Evolutionary conservation across 2,888 invertebrate species (phyloP).

Genomic region (Callyntrura sp.): DNA sequence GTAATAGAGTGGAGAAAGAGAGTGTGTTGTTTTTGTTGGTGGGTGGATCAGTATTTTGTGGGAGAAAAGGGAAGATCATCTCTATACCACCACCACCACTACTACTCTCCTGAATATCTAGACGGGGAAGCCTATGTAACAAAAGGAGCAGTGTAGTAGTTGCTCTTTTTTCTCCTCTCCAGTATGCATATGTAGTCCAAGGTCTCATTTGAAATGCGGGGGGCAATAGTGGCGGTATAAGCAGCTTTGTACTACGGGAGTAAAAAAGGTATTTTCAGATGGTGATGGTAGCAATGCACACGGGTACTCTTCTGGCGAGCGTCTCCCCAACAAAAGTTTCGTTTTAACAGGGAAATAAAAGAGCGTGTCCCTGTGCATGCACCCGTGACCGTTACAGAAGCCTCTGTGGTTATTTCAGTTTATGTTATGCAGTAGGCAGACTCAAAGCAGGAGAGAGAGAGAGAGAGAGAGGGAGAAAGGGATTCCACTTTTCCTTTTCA

Average conservation of each 20-base stretch:
- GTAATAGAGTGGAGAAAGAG: conserved; percentile 38
- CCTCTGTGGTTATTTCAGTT: conserved; percentile 55
- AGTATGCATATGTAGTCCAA: conserved; percentile 12
- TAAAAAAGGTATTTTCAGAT: not conserved
- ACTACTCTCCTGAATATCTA: not conserved
- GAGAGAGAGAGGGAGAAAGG: not conserved
- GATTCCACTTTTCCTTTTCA: conserved; percentile 32
- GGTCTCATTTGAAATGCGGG: too few relatives aligned
- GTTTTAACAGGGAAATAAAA: conserved; percentile 25
- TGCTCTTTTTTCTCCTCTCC: not conserved
- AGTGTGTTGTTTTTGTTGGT: conserved; percentile 32
- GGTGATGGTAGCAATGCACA: not conserved
- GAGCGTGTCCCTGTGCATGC: conserved; percentile 46
- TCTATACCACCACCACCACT: not conserved
- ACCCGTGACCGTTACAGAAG: conserved; percentile 52
- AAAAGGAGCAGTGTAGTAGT: not conserved
- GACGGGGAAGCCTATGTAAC: conserved; percentile 12
- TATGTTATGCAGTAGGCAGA: not conserved
- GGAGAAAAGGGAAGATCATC: conserved; percentile 4
- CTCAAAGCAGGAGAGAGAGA: not conserved
- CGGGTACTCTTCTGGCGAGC: not conserved
- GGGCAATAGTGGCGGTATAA: not conserved
- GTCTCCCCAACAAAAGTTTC: conserved; percentile 23
- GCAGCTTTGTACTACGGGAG: too few relatives aligned
- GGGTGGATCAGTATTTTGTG: conserved; percentile 39